phyloP scores from a whole-genome alignment of 2,113 vertebrate species.

The Vidua chalybeata region DNA sequence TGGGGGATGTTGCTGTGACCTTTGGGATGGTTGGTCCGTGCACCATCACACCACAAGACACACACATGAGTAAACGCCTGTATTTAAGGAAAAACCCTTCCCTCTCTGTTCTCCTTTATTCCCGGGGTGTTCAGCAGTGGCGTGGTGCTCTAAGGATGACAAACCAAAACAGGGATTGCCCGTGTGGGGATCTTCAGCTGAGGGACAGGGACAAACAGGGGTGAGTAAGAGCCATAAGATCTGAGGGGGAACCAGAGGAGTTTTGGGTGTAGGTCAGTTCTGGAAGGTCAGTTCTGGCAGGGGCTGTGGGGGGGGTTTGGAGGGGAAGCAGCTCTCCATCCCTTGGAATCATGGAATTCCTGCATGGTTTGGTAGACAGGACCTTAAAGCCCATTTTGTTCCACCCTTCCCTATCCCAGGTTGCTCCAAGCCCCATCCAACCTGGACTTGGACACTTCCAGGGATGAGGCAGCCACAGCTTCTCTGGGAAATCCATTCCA shows the following conservation, averaged over 20 bases:
- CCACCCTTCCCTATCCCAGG: background rate
- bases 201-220: background rate
- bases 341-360: background rate
- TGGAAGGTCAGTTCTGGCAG: background rate
- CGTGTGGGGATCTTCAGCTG: constrained; percentile 31
- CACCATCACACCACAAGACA: background rate
- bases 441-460: background rate
- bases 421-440: accelerated
- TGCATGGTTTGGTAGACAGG: background rate
- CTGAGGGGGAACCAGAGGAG: background rate
- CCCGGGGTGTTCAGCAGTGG: background rate
- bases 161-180: background rate
- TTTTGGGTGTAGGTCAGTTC: background rate
- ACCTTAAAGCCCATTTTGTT: background rate
- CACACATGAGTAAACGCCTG: background rate
- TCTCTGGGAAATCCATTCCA: background rate
- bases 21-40: background rate
- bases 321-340: too few relatives aligned
- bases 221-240: constrained; percentile 26
- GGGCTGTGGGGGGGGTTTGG: accelerated
- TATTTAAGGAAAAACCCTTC: constrained; percentile 23
- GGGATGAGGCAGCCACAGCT: background rate
- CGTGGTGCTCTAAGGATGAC: background rate
- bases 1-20: constrained; percentile 26
- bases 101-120: constrained; percentile 47